These are phyloP conservation scores for Amyelois transitella DNA, from an alignment of 1,140 invertebrate species.

Conservation along the genomic window DNA sequence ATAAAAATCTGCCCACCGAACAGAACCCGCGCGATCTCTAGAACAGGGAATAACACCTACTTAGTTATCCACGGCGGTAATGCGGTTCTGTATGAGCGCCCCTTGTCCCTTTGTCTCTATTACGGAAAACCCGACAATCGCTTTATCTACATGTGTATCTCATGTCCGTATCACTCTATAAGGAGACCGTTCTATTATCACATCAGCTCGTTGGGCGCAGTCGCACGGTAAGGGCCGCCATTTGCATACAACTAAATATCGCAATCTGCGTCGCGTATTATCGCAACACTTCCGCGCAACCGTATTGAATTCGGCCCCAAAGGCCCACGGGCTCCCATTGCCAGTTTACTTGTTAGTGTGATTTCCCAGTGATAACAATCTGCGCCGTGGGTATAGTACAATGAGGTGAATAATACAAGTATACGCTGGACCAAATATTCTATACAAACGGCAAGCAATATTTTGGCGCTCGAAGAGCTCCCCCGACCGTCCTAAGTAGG, in stretches of 20 bases:
- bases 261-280: conserved; percentile 59
- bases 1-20: background rate
- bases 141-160: conserved; percentile 61
- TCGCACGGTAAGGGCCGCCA: conserved; percentile 57
- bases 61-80: conserved; percentile 19
- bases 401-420: too few relatives aligned
- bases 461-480: too few relatives aligned
- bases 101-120: conserved; percentile 58
- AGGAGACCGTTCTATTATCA: conserved; percentile 59
- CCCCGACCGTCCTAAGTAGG: too few relatives aligned
- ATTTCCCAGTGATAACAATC: conserved; percentile 65
- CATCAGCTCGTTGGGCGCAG: conserved; percentile 50
- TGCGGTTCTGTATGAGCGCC: conserved; percentile 9
- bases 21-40: background rate
- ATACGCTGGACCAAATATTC: too few relatives aligned
- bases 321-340: conserved; percentile 38
- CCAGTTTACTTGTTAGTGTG: conserved; percentile 60
- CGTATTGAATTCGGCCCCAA: conserved; percentile 60
- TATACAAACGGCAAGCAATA: too few relatives aligned
- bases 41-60: background rate
- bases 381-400: conserved; percentile 25
- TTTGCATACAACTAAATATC: conserved; percentile 71
- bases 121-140: conserved; percentile 37
- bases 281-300: conserved; percentile 48
- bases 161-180: conserved; percentile 62